Base-by-base conservation (phyloP, 2,797 vertebrate species). In the Vespertilio murinus region DNA sequence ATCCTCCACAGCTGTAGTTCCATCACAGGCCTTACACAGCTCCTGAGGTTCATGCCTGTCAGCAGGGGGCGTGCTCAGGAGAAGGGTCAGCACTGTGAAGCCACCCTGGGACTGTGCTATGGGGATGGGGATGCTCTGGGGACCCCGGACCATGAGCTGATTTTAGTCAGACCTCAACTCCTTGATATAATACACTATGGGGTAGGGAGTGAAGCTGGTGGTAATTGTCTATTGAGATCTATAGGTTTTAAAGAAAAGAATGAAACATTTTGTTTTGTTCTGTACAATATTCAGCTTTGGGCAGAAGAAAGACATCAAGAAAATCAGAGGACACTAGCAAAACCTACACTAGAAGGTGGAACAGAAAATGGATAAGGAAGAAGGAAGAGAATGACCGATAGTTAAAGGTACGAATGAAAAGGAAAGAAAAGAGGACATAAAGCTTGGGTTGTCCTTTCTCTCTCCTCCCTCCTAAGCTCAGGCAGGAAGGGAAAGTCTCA, bases 181-280 rank as follows among this genome's bases (percentile, higher is more conserved):
- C 38, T 47, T n/a, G 70, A 79, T 30, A 45, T 3, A 56, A 16
- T 33, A 35, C 20, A 28, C 4, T 33, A 30, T 22, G 0, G 11
- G 35, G 49, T 16, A 69, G 47, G 23, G 35, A 17, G 13, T 59
- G 10, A 61, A 20, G 47, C 20, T 86, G 33, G 6, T 30, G 30
- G 47, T 3, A 47, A 28, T 0, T 11, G 2, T 42, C 49, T 5
- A 0, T 2, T 10, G 5, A 4, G 23, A 1, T 38, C 28, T 38
- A 30, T 30, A n/a, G 69, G 40, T 90, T 82, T 49, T 33, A 33
- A 71, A n/a, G 11, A 17, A n/a, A 35, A 75, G 1, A n/a, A 70
- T n/a, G 22, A 16, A 59, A 69, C 1, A 4, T 7, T 91, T 45
- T 47, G 18, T 18, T 71, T 59, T 59, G 6, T 54, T 90, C 42